Percentiles rank a stretch among this genome's conserved stretches.
These are phyloP conservation scores for Xanthostigma xanthostigma DNA, from an alignment of 2,888 invertebrate genomes.

Conservation along the genomic window DNA sequence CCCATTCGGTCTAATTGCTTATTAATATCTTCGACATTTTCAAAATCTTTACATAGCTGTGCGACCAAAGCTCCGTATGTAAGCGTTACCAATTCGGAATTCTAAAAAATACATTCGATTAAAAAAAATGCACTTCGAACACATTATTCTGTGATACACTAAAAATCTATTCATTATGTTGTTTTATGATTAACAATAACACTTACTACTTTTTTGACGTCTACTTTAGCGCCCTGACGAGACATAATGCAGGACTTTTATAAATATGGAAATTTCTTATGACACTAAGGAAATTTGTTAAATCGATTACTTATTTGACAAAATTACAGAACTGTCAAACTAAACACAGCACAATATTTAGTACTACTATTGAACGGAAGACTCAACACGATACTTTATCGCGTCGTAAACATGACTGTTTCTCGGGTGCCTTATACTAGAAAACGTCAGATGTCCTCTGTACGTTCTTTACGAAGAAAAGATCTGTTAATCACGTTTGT, in stretches of 20 bases:
- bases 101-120: constrained; percentile 39
- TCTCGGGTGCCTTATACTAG: too few relatives aligned
- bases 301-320: too few relatives aligned
- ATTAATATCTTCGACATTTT: constrained; percentile 94
- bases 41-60: constrained; percentile 91
- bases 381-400: too few relatives aligned
- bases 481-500: too few relatives aligned
- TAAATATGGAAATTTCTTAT: too few relatives aligned
- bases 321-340: too few relatives aligned
- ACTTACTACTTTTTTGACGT: constrained; percentile 65
- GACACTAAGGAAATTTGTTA: too few relatives aligned
- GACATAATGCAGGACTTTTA: constrained; percentile 37
- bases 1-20: constrained; percentile 91
- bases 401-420: too few relatives aligned
- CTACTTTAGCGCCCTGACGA: constrained; percentile 50
- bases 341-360: too few relatives aligned
- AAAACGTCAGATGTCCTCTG: too few relatives aligned
- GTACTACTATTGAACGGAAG: too few relatives aligned
- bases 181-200: constrained; percentile 6
- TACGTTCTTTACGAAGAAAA: too few relatives aligned
- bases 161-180: constrained; percentile 1
- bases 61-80: constrained; percentile 97
- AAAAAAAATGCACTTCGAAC: neutral
- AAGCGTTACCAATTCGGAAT: constrained; percentile 89
- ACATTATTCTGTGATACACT: constrained; percentile 3